Base-by-base conservation (phyloP, 2,888 invertebrate genomes). In the Epistrophe eligans region DNA sequence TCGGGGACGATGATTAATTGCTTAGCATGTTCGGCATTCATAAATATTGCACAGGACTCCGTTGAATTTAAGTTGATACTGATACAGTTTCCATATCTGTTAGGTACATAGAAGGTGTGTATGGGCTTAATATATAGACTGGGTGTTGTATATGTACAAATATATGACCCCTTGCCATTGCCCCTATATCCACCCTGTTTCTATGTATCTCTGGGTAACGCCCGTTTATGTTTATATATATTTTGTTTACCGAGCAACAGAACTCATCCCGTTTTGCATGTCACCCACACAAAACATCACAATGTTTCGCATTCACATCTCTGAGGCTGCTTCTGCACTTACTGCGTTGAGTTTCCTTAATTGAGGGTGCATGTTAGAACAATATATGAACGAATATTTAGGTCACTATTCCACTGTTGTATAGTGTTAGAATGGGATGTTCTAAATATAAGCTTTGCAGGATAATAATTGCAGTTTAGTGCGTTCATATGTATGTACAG, bases 1-100 rank as follows among this genome's bases (percentile, higher is more conserved):
- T 87, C 73, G 74, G 74, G 62, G 60, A 83, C 66, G 76, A 87
- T 87, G 87, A 87, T 87, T 87, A 87, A 87, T 87, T 87, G 83
- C 87, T 79, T 76, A 74, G 79, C 87, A 87, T 83, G 83, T 83
- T 83, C 83, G 87, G 87, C 83, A 87, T 79, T 79, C 87, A 87
- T 87, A 87, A 87, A 87, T 87, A 87, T 87, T 87, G 72, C 66
- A 72, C 87, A 87, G 83, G 67, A 82, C 83, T 83, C 66, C 74
- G 83, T 83, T 83, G 83, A 76, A 79, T 83, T 83, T 87, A 79
- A 87, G 71, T 83, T 87, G 87, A 87, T 83, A 83, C 83, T 76
- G 79, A 87, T 82, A 77, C 71, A 70, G 72, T 72, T 74, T 70
- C 77, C 77, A 73, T 82, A 85, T 77, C 67, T 81, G 72, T 67